Base-by-base conservation (phyloP, 2,797 vertebrate genomes). In the Tarsius wallacei region DNA sequence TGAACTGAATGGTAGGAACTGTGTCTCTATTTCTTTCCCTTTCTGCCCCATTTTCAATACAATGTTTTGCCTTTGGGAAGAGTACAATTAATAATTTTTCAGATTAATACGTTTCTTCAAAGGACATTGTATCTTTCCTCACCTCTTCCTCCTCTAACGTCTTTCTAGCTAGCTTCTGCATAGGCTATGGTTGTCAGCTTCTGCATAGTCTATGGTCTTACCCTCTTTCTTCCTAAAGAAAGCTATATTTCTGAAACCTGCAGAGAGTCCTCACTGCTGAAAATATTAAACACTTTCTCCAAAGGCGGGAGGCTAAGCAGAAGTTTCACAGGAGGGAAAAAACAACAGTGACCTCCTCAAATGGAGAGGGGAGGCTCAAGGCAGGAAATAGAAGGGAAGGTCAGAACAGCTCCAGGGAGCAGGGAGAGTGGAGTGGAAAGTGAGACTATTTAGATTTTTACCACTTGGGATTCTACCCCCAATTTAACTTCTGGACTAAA, bases 241-340 rank as follows among this genome's bases (percentile, higher is more conserved):
- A 55, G 63, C 55, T 81, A 14, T 63, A 51, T 86, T 85, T 96
- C 57, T 70, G 57, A 97, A 84, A 42, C 28, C 53, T 76, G 71
- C 7, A 33, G 53, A 83, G 36, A 88, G 74, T 61, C 61, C 80
- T 81, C 77, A 70, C 90, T 95, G 92, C 51, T 93, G 90, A 96
- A 97, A 96, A 95, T 88, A 96, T 70, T 81, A 95, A 91, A 84
- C 7, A 13, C 63, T 89, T 90, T 86, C 68, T 96, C 57, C 84
- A 84, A 84, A 94, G 80, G 42, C 70, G 83, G 61, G 68, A 84
- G 68, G 76, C 76, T 86, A 59, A 97, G 93, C 33, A 31, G 61
- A 74, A 81, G 71, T 94, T 91, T 97, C 95, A 95, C 89, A 95
- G 96, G 94, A 96, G 93, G 96, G 89, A 36, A 97, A 97, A 96